Evolutionary conservation across 2,888 invertebrate genomes (phyloP).

Genomic region (Drosophila merina): DNA sequence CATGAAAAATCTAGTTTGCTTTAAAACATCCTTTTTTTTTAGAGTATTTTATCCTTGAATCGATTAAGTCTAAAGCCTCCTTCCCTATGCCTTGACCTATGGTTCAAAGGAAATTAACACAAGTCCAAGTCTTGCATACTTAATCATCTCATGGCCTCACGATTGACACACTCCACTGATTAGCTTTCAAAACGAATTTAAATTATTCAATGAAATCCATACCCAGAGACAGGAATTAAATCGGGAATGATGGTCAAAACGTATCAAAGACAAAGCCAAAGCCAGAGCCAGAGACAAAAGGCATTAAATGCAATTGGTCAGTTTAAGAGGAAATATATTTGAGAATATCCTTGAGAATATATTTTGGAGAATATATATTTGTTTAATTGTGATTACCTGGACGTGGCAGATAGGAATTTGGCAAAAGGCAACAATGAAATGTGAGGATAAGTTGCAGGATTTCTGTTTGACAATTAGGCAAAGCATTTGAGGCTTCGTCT

Average conservation of each 20-base stretch:
- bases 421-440: background rate
- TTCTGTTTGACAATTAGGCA: background rate
- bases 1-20: no score
- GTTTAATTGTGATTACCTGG: constrained; percentile 8
- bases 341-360: background rate
- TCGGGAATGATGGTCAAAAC: background rate
- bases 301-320: constrained; percentile 1
- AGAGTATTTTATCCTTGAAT: background rate
- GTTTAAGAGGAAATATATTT: constrained; percentile 1
- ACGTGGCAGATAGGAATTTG: constrained; percentile 3
- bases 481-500: background rate
- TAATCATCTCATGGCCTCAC: constrained; percentile 16
- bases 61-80: background rate
- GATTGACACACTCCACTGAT: constrained; percentile 35
- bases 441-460: constrained; percentile 6
- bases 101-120: constrained; percentile 19
- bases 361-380: constrained; percentile 7
- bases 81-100: background rate
- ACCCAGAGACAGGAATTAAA: constrained; percentile 9
- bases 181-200: constrained; percentile 40
- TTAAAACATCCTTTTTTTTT: no score
- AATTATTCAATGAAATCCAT: constrained; percentile 25
- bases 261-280: constrained; percentile 18
- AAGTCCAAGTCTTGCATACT: constrained; percentile 17
- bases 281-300: background rate